These are phyloP conservation scores for Gonocerus acuteangulatus DNA, from an alignment of 2,888 invertebrate species.

Conservation along the genomic window DNA sequence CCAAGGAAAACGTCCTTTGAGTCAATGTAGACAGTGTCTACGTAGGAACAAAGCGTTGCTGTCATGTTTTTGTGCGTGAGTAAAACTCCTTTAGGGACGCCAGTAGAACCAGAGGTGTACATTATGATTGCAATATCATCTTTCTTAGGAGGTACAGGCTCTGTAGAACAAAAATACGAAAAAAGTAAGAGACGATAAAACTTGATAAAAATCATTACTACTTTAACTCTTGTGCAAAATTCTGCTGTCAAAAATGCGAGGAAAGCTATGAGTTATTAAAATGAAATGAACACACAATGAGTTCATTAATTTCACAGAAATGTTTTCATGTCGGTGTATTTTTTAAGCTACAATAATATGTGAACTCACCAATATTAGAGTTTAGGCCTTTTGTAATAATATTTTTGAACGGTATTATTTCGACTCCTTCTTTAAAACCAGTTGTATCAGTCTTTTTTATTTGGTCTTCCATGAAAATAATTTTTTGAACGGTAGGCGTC, in stretches of 20 bases:
- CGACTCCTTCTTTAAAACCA: constrained; percentile 65
- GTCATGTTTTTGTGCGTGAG: constrained; percentile 75
- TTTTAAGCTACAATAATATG: too few relatives aligned
- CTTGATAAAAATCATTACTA: background rate
- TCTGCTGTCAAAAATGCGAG: too few relatives aligned
- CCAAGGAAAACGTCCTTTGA: constrained; percentile 78
- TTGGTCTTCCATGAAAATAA: constrained; percentile 85
- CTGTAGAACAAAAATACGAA: constrained; percentile 43
- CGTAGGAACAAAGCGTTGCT: constrained; percentile 70
- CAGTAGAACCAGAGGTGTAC: constrained; percentile 98
- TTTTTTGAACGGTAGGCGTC: constrained; percentile 66
- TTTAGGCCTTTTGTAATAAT: constrained; percentile 53
- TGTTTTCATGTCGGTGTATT: too few relatives aligned
- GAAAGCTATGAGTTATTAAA: too few relatives aligned
- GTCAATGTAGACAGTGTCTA: constrained; percentile 57
- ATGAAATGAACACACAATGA: too few relatives aligned
- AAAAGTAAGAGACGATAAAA: background rate
- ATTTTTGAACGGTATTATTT: constrained; percentile 66
- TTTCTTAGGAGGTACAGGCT: constrained; percentile 54
- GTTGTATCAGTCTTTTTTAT: constrained; percentile 59
- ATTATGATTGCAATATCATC: constrained; percentile 91
- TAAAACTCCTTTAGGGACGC: constrained; percentile 84
- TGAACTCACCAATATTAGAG: constrained; percentile 39
- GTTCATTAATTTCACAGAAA: too few relatives aligned
- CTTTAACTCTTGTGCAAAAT: too few relatives aligned